Evolutionary conservation across 2,888 invertebrate genomes (phyloP).

Genomic region (Leucophenga maculata): DNA sequence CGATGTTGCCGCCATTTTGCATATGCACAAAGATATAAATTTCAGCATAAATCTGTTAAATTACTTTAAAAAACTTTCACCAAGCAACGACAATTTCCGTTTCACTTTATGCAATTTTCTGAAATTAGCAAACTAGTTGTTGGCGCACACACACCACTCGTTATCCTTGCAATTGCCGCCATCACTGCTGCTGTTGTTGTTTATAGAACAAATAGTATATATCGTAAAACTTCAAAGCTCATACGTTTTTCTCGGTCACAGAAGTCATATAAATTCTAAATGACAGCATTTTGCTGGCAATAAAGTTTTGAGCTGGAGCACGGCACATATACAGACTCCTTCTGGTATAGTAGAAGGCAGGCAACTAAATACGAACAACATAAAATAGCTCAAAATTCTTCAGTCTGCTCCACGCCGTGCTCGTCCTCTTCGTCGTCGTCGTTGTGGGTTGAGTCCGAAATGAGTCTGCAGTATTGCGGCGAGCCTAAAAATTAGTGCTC

Average conservation of each 20-base stretch:
- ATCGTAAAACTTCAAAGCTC: constrained; percentile 13
- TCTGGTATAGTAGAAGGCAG: not conserved
- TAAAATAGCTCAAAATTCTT: not conserved
- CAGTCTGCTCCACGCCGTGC: not conserved
- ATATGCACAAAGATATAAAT: constrained; percentile 12
- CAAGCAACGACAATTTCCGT: constrained; percentile 24
- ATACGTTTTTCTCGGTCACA: constrained; percentile 44
- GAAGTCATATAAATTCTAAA: constrained; percentile 63
- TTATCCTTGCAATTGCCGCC: constrained; percentile 29
- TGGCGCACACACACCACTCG: constrained; percentile 20
- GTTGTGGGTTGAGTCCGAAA: not conserved
- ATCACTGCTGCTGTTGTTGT: constrained; percentile 33
- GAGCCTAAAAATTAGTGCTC: constrained; percentile 44
- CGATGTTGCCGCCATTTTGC: not conserved
- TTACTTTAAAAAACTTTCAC: constrained; percentile 20
- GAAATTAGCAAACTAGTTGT: constrained; percentile 61
- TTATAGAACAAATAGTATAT: too few species aligned
- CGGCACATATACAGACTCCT: too few species aligned
- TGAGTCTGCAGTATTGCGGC: constrained; percentile 12
- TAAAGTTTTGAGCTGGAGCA: constrained; percentile 9
- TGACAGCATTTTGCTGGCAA: constrained; percentile 48
- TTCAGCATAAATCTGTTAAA: constrained; percentile 21
- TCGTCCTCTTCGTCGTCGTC: not conserved
- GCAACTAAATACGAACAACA: not conserved
- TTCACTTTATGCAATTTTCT: constrained; percentile 23